Evolutionary conservation across 2,888 invertebrate species (phyloP).

Genomic region (Slavum lentiscoides): DNA sequence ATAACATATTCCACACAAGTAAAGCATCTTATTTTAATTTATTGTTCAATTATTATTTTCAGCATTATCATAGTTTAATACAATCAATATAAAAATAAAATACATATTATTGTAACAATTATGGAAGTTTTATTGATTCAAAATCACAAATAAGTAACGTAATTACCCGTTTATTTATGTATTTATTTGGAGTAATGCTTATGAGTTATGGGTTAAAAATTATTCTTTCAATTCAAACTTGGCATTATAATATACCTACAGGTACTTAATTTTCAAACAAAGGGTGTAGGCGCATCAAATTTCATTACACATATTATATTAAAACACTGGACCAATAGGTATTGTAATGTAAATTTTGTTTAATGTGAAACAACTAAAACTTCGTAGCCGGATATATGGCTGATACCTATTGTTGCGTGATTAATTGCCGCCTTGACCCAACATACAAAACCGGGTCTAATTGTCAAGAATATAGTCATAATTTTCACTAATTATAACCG

Average conservation of each 20-base stretch:
- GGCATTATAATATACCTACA: neutral
- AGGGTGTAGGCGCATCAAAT: slow-evolving; percentile 30
- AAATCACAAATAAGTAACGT: too few species aligned
- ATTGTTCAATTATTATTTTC: too few species aligned
- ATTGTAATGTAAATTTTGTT: slow-evolving; percentile 49
- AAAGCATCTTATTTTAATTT: too few species aligned
- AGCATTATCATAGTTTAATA: too few species aligned
- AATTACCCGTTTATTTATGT: too few species aligned
- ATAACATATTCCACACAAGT: too few species aligned
- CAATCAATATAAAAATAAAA: too few species aligned
- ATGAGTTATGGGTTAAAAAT: neutral
- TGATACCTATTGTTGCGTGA: slow-evolving; percentile 48
- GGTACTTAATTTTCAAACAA: slow-evolving; percentile 30
- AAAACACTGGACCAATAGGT: slow-evolving; percentile 30
- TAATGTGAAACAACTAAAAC: slow-evolving; percentile 36
- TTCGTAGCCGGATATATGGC: slow-evolving; percentile 48
- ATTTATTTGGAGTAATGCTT: too few species aligned
- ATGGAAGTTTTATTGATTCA: too few species aligned
- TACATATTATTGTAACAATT: too few species aligned
- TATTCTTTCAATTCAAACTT: neutral
- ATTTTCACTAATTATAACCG: slow-evolving; percentile 37
- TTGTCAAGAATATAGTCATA: slow-evolving; percentile 42
- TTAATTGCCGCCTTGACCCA: slow-evolving; percentile 49
- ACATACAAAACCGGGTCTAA: slow-evolving; percentile 43
- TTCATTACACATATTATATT: slow-evolving; percentile 6